Evolutionary conservation across 2,888 invertebrate genomes (phyloP).

Genomic region (Drosophila meridiana): DNA sequence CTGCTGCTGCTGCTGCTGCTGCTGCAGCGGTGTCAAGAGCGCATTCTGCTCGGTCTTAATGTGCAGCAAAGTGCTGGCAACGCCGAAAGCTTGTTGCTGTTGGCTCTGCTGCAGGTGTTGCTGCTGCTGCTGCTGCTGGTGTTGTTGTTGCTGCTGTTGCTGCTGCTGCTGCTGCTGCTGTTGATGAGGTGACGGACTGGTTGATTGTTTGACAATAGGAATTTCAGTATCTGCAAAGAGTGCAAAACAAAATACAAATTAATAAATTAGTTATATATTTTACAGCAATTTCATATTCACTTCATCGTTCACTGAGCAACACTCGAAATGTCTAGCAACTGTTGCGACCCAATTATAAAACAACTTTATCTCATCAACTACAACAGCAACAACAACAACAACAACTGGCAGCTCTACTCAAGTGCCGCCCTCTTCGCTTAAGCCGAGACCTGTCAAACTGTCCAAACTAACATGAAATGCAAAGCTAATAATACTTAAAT

Average conservation of each 20-base stretch:
- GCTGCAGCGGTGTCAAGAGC: conserved; percentile 75
- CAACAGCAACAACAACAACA: conserved; percentile 13
- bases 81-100: conserved; percentile 73
- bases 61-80: conserved; percentile 80
- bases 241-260: neutral
- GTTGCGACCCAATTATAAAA: conserved; percentile 53
- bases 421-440: conserved; percentile 46
- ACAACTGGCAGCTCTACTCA: conserved; percentile 6
- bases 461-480: conserved; percentile 42
- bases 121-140: conserved; percentile 74
- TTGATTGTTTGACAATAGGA: conserved; percentile 85
- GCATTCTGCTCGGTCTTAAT: conserved; percentile 84
- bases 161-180: conserved; percentile 77
- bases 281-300: neutral
- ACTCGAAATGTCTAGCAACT: conserved; percentile 44
- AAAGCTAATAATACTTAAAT: conserved; percentile 67
- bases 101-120: conserved; percentile 43
- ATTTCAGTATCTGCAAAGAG: conserved; percentile 85
- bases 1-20: conserved; percentile 51
- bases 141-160: conserved; percentile 72
- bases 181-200: conserved; percentile 84
- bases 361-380: conserved; percentile 44
- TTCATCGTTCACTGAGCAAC: conserved; percentile 29
- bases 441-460: conserved; percentile 69
- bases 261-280: conserved; percentile 12